Conservation (phyloP, 2,113 vertebrate species). For the Cyprinus carpio region DNA sequence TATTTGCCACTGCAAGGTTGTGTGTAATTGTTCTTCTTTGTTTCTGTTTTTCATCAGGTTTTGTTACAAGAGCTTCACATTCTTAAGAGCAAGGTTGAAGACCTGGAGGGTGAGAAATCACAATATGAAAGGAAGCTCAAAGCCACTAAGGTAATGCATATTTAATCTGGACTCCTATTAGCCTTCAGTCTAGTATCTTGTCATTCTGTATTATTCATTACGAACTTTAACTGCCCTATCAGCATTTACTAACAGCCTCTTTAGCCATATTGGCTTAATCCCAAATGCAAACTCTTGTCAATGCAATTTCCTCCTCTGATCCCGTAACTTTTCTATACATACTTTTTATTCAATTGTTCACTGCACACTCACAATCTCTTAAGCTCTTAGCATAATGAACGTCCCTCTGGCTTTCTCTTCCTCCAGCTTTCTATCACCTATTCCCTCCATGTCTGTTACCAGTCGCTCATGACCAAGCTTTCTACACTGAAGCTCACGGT, state of each 20-base stretch:
- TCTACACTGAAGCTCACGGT: slow-evolving; percentile 76
- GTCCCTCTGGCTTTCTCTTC: slow-evolving; percentile 48
- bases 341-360: background rate
- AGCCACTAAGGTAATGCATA: slow-evolving; percentile 88
- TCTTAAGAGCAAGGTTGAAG: slow-evolving; percentile 90
- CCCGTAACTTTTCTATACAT: background rate
- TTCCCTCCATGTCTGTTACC: slow-evolving; percentile 72
- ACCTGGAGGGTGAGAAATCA: slow-evolving; percentile 88
- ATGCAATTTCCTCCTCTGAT: background rate
- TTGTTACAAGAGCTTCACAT: slow-evolving; percentile 84
- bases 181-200: background rate
- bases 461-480: slow-evolving; percentile 73
- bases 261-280: background rate
- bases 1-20: background rate
- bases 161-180: background rate
- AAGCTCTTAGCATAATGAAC: slow-evolving; percentile 16
- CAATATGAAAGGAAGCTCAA: slow-evolving; percentile 91
- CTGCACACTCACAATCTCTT: background rate
- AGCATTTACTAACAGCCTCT: background rate
- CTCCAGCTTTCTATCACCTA: slow-evolving; percentile 73
- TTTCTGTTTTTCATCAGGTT: slow-evolving; percentile 73
- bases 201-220: background rate
- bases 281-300: slow-evolving; percentile 2
- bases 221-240: background rate
- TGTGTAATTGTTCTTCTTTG: slow-evolving; percentile 21